Evolutionary conservation across 2,888 invertebrate genomes (phyloP).

Genomic region (Ferrisia virgata): DNA sequence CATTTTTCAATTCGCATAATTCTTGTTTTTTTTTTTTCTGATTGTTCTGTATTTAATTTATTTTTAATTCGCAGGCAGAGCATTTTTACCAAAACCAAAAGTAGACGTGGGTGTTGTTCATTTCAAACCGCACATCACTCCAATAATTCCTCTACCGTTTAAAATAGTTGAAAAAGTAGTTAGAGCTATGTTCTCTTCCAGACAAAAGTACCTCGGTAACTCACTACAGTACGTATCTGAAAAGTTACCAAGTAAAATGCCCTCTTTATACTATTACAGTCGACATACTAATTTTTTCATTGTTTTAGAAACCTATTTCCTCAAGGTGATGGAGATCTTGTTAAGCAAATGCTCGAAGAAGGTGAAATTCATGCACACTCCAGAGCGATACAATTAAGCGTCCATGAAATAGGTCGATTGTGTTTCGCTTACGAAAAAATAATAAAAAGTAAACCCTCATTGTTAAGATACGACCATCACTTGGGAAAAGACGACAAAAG

Average conservation of each 20-base stretch:
- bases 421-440: conserved; percentile 74
- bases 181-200: conserved; percentile 79
- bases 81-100: conserved; percentile 91
- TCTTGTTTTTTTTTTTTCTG: background rate
- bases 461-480: conserved; percentile 49
- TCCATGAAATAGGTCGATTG: conserved; percentile 74
- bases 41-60: background rate
- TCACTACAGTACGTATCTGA: conserved; percentile 59
- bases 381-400: conserved; percentile 70
- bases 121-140: conserved; percentile 73
- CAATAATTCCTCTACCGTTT: conserved; percentile 75
- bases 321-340: conserved; percentile 64
- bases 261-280: background rate
- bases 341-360: conserved; percentile 64
- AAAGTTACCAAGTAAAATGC: background rate
- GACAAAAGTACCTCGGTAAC: conserved; percentile 76
- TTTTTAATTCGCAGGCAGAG: conserved; percentile 56
- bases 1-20: background rate
- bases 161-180: conserved; percentile 83
- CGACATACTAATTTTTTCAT: no score
- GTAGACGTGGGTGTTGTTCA: conserved; percentile 96
- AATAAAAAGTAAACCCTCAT: conserved; percentile 53
- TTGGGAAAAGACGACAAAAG: conserved; percentile 29
- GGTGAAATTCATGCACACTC: conserved; percentile 69
- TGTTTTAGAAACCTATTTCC: conserved; percentile 72